phyloP scores from a whole-genome alignment of 2,888 invertebrate genomes.

The Chloromyia formosa region DNA sequence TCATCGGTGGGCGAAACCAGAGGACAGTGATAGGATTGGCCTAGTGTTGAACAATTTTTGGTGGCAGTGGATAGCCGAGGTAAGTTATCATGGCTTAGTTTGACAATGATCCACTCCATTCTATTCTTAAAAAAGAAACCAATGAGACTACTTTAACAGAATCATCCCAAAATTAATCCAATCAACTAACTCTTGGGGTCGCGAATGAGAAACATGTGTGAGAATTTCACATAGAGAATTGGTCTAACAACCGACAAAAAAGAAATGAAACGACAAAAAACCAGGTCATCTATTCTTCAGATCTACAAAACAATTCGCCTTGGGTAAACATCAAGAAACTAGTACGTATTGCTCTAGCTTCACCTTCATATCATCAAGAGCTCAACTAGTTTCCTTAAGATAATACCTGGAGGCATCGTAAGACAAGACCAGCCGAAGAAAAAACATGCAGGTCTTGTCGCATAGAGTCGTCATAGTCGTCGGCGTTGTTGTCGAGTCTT shows the following conservation, averaged over 20 bases:
- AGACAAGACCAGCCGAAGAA: background rate
- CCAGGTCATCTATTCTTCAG: slow-evolving; percentile 20
- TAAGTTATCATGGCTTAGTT: too few species aligned
- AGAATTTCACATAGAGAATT: slow-evolving; percentile 34
- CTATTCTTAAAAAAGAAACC: too few species aligned
- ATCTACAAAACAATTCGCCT: slow-evolving; percentile 37
- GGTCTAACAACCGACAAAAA: background rate
- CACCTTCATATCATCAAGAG: background rate
- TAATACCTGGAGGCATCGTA: background rate
- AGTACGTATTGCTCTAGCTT: background rate
- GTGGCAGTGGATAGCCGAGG: too few species aligned
- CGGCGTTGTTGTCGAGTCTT: too few species aligned
- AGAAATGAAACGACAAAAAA: slow-evolving; percentile 1
- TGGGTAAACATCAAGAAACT: background rate
- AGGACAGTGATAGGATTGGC: too few species aligned
- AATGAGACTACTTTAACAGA: too few species aligned
- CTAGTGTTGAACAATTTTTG: too few species aligned
- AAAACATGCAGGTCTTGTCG: background rate
- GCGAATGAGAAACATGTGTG: background rate
- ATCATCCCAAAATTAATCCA: background rate
- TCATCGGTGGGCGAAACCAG: too few species aligned
- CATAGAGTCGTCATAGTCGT: too few species aligned
- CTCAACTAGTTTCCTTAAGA: background rate
- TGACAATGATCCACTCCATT: too few species aligned
- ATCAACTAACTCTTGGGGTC: background rate